A percentile compares a stretch with the other conserved stretches of the same genome.
Conservation (phyloP, 2,888 invertebrate species). For the Drosophila melanosoma region DNA sequence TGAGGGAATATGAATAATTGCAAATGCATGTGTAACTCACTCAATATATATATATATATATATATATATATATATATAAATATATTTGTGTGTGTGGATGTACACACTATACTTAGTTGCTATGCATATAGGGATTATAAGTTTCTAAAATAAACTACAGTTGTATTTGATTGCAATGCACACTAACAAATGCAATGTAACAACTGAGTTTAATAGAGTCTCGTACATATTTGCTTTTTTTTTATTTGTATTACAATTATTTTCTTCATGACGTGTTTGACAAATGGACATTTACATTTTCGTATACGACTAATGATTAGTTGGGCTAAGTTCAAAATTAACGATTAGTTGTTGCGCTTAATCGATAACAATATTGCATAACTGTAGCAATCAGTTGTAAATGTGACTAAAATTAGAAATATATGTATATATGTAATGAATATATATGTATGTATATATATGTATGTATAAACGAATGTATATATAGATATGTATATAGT, state of each 20-base stretch:
- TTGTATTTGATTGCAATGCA: neutral
- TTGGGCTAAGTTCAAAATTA: neutral
- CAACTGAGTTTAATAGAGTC: neutral
- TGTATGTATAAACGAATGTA: neutral
- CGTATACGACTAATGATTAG: neutral
- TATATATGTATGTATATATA: neutral
- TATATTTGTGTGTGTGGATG: neutral
- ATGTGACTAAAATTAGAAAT: constrained; percentile 14
- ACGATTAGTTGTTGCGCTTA: neutral
- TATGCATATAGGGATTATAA: constrained; percentile 14
- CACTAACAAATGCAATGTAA: neutral
- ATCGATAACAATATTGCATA: neutral
- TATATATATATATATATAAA: neutral
- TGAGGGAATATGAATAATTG: constrained; percentile 11
- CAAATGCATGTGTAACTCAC: constrained; percentile 33
- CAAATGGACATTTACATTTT: neutral
- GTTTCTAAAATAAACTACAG: constrained; percentile 5
- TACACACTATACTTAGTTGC: constrained; percentile 12
- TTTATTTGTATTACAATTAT: neutral
- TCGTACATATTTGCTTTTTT: neutral
- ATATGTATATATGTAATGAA: neutral
- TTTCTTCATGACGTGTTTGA: neutral
- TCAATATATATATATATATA: neutral
- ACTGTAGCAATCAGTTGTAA: neutral
- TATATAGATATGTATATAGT: neutral